Evolutionary conservation across 1,140 invertebrate species (phyloP), one percentile per base, ranked within the genome.

Genomic region (Caerostris darwini): DNA sequence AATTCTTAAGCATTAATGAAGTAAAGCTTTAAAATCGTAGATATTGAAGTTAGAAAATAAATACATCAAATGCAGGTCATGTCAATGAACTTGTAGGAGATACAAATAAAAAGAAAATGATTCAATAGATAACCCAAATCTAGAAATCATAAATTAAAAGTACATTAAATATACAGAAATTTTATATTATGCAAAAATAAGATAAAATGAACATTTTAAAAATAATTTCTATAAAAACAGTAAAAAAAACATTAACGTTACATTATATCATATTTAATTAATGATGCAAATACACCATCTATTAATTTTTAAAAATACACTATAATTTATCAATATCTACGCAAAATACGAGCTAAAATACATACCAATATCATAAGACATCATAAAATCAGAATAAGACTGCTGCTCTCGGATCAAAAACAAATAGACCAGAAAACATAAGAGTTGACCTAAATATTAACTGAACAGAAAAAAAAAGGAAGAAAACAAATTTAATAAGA

Each of bases 321-420:
- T 34, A 34, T 1, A 34, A 34, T 34, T 34, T 34, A 34, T 34
- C 34, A 34, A 34, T 34, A 34, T 34, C 34, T 34, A 34, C 0
- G 34, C 34, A 34, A 34, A 34, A 34, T 34, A 34, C 34, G 34
- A 34, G 34, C 34, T 34, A 3, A 14, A 67, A 17, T 50, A 87
- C 85, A 61, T 64, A 61, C 85, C 85, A 50, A 58, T 87, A 50
- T 87, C 85, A 61, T 64, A 87, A 87, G 19, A 87, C 85, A 87
- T 87, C 12, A 87, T 87, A 6, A 8, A 4, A 61, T 87, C 59
- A 64, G 59, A 61, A 57, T 56, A 57, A 58, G 6, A 58, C 14
- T 34, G 34, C 34, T 34, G 34, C 34, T 53, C 59, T 19, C 14
- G 7, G 50, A 87, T 58, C 85, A 61, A 34, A 34, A 50, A 87